phyloP scores from a whole-genome alignment of 1,140 invertebrate species.

The Babylonia areolata region DNA sequence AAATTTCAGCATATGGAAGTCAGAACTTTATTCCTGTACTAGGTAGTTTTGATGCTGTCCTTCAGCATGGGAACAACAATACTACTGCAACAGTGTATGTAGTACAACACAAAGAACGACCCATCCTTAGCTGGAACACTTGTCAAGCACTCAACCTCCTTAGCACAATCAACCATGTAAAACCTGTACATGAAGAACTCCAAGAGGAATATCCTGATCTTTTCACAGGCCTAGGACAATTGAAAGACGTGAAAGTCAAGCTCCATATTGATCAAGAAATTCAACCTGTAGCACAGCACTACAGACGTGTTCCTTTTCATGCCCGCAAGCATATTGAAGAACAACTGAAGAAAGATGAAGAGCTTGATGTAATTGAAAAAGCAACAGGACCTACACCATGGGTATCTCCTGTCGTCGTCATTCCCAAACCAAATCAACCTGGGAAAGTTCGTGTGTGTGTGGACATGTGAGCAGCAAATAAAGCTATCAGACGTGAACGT shows the following conservation, averaged over 20 bases:
- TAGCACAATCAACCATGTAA: not conserved
- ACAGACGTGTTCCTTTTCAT: no score
- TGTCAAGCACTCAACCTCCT: not conserved
- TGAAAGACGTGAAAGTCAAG: no score
- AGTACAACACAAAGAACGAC: not conserved
- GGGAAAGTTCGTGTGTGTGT: conserved; percentile 48
- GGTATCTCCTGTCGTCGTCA: conserved; percentile 34
- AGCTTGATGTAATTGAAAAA: no score
- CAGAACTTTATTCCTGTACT: not conserved
- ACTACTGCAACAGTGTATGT: conserved; percentile 7
- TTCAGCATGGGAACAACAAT: not conserved
- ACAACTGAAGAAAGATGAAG: no score
- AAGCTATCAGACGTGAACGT: conserved; percentile 44
- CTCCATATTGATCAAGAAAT: no score
- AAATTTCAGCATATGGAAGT: not conserved
- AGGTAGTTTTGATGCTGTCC: not conserved
- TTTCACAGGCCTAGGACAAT: no score
- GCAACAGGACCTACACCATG: conserved; percentile 39
- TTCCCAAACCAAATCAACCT: conserved; percentile 36
- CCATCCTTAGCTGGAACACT: conserved; percentile 19
- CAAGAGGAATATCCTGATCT: no score
- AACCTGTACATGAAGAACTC: not conserved
- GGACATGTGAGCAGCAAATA: conserved; percentile 51
- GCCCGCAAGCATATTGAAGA: no score
- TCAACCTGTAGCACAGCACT: no score